Evolutionary conservation across 2,888 invertebrate genomes (phyloP).

Genomic region (Drosophila fungiperda): DNA sequence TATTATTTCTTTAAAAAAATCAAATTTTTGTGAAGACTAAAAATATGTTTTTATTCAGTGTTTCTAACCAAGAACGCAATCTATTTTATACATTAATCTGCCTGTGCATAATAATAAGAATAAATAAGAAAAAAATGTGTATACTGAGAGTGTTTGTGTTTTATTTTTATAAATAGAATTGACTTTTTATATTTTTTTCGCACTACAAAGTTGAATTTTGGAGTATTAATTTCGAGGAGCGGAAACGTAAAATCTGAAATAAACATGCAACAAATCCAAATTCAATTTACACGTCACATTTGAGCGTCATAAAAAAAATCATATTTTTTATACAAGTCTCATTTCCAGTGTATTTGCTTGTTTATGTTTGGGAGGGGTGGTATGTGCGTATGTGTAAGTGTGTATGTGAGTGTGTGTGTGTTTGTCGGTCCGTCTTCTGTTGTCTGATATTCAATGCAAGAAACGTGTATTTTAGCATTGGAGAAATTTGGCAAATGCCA

Average conservation of each 20-base stretch:
- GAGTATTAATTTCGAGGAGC: conserved; percentile 5
- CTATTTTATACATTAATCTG: background rate
- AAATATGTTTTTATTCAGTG: background rate
- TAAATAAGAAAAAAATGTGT: too few species aligned
- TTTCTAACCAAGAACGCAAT: background rate
- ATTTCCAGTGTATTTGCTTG: background rate
- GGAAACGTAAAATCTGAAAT: conserved; percentile 32
- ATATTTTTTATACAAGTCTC: conserved; percentile 47
- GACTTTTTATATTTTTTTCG: conserved; percentile 18
- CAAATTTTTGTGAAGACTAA: background rate
- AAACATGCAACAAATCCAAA: conserved; percentile 56
- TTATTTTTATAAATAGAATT: conserved; percentile 38
- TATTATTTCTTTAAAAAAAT: background rate
- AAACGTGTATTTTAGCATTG: conserved; percentile 68
- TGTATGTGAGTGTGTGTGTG: background rate
- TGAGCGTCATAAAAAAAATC: conserved; percentile 54
- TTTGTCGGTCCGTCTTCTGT: background rate
- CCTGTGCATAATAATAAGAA: background rate
- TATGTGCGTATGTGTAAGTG: background rate
- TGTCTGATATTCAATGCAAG: conserved; percentile 65
- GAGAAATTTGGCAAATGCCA: conserved; percentile 64
- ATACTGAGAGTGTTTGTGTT: background rate
- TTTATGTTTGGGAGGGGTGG: background rate
- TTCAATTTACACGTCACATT: conserved; percentile 66
- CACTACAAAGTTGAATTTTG: conserved; percentile 16